Evolutionary conservation across 2,888 invertebrate genomes (phyloP).

Genomic region (Encarsia formosa): DNA sequence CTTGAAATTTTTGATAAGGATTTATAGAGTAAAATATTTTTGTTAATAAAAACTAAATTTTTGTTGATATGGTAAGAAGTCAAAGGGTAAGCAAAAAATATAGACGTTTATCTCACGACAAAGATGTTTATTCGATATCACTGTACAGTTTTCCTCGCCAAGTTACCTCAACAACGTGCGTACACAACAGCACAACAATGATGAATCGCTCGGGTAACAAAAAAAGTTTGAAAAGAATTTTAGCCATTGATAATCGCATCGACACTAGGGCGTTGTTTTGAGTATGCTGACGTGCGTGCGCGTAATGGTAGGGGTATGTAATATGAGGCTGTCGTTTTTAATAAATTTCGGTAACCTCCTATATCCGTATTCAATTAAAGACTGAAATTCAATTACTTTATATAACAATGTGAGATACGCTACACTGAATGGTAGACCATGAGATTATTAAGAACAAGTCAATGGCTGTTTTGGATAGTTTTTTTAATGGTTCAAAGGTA

Average conservation of each 20-base stretch:
- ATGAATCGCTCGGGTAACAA: conserved; percentile 43
- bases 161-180: conserved; percentile 46
- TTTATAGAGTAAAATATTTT: too few relatives aligned
- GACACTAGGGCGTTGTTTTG: conserved; percentile 31
- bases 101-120: conserved; percentile 41
- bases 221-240: conserved; percentile 31
- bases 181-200: conserved; percentile 47
- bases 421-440: conserved; percentile 47
- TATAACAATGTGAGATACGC: conserved; percentile 45
- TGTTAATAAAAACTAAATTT: too few relatives aligned
- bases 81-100: conserved; percentile 21
- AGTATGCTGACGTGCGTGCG: conserved; percentile 34
- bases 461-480: conserved; percentile 30
- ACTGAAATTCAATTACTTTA: conserved; percentile 40
- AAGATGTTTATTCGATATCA: conserved; percentile 50
- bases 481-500: conserved; percentile 13
- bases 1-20: too few relatives aligned
- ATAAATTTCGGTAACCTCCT: conserved; percentile 34
- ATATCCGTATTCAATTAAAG: conserved; percentile 33
- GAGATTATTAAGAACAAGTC: conserved; percentile 44
- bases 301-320: conserved; percentile 27
- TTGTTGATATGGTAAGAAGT: too few relatives aligned
- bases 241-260: conserved; percentile 31
- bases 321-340: conserved; percentile 31
- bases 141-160: conserved; percentile 49